Evolutionary conservation across 1,140 invertebrate genomes (phyloP).

Genomic region (Parapsyche elsis): DNA sequence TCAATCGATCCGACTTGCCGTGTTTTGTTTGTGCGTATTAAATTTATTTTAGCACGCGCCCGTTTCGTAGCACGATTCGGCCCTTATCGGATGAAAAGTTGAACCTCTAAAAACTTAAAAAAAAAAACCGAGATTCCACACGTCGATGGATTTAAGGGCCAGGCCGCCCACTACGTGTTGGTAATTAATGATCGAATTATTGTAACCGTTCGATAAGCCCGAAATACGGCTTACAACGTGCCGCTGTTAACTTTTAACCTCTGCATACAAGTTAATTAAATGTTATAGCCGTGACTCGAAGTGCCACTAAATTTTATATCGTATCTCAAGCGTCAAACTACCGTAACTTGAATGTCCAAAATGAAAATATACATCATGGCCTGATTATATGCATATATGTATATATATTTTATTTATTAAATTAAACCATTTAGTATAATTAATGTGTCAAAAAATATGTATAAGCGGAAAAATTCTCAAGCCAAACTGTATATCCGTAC

Average conservation of each 20-base stretch:
- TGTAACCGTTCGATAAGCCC: slow-evolving; percentile 2
- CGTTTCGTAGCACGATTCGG: not conserved
- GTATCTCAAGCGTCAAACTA: too few relatives aligned
- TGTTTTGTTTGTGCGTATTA: too few relatives aligned
- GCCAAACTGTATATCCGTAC: not conserved
- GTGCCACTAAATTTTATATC: not conserved
- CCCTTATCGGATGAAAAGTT: not conserved
- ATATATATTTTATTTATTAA: too few relatives aligned
- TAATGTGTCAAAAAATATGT: too few relatives aligned
- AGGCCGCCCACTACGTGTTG: not conserved
- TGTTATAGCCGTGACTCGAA: not conserved
- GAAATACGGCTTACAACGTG: not conserved
- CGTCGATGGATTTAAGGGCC: not conserved
- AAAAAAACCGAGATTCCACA: not conserved
- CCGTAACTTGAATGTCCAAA: too few relatives aligned
- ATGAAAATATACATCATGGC: too few relatives aligned
- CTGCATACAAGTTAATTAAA: slow-evolving; percentile 24
- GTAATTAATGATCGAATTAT: slow-evolving; percentile 21
- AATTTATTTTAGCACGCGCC: not conserved
- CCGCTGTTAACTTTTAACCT: not conserved
- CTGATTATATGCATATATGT: too few relatives aligned
- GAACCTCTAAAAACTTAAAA: not conserved
- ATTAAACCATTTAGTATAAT: too few relatives aligned
- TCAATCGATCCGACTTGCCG: not conserved
- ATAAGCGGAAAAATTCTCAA: not conserved